phyloP scores from a whole-genome alignment of 2,797 vertebrate genomes.

The Tragelaphus eurycerus region DNA sequence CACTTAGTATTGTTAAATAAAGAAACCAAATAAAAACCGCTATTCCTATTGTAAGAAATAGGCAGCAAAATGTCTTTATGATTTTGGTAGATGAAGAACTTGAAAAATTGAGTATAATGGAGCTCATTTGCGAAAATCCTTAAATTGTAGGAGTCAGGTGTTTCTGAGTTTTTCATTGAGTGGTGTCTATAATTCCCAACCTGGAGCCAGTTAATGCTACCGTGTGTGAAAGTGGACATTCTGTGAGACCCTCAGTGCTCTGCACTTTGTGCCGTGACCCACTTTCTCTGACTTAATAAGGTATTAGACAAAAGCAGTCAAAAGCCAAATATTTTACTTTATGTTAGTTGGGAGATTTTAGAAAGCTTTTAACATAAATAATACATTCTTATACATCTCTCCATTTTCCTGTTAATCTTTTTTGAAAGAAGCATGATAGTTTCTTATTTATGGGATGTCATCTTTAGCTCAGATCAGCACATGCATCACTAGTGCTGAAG shows the following conservation, averaged over 20 bases:
- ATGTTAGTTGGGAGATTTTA: not conserved
- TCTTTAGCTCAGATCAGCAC: not conserved
- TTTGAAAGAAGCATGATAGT: not conserved
- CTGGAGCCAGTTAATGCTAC: no score
- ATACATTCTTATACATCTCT: not conserved
- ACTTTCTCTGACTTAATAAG: not conserved
- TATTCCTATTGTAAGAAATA: not conserved
- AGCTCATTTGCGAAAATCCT: not conserved
- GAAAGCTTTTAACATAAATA: constrained; percentile 44
- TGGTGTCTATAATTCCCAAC: not conserved
- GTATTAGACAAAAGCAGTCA: not conserved
- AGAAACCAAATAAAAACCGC: not conserved
- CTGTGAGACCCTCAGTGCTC: not conserved
- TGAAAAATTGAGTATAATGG: not conserved
- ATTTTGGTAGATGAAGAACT: not conserved
- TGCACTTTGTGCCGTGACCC: not conserved
- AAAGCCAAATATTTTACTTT: not conserved
- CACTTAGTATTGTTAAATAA: not conserved
- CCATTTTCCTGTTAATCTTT: constrained; percentile 3
- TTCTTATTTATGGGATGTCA: not conserved
- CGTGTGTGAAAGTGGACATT: not conserved
- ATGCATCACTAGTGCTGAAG: not conserved
- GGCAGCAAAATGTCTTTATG: not conserved
- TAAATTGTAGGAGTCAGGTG: not conserved
- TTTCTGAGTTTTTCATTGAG: not conserved